Conservation (phyloP, 2,888 invertebrate species). For the Conops quadrifasciatus region DNA sequence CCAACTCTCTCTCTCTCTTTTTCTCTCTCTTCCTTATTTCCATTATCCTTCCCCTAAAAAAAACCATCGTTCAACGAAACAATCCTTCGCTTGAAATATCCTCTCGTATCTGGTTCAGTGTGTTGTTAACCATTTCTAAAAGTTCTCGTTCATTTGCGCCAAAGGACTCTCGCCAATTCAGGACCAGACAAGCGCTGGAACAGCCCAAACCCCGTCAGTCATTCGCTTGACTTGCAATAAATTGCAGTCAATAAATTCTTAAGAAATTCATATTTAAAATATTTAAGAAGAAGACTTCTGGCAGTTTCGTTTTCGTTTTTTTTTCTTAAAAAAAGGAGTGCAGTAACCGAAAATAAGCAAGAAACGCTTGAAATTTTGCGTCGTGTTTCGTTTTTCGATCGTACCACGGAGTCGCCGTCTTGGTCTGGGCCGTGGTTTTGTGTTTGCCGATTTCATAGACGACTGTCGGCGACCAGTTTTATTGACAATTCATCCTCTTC, state of each 20-base stretch:
- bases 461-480: background rate
- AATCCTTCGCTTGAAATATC: constrained; percentile 52
- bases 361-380: background rate
- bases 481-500: background rate
- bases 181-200: constrained; percentile 11
- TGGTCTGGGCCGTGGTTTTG: constrained; percentile 36
- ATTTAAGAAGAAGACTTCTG: background rate
- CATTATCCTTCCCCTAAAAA: constrained; percentile 37
- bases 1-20: constrained; percentile 36
- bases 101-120: constrained; percentile 56
- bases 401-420: constrained; percentile 35
- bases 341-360: background rate
- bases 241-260: background rate
- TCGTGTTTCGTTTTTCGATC: constrained; percentile 30
- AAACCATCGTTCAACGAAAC: constrained; percentile 35
- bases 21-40: constrained; percentile 41
- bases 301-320: constrained; percentile 15
- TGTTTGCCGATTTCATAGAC: background rate
- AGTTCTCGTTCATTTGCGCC: constrained; percentile 26
- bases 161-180: constrained; percentile 13
- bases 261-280: background rate
- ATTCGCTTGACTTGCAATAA: constrained; percentile 11
- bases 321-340: constrained; percentile 8
- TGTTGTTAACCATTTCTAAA: constrained; percentile 49
- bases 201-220: background rate